Evolutionary conservation across 2,797 vertebrate species (phyloP).

Genomic region (Avahi laniger): DNA sequence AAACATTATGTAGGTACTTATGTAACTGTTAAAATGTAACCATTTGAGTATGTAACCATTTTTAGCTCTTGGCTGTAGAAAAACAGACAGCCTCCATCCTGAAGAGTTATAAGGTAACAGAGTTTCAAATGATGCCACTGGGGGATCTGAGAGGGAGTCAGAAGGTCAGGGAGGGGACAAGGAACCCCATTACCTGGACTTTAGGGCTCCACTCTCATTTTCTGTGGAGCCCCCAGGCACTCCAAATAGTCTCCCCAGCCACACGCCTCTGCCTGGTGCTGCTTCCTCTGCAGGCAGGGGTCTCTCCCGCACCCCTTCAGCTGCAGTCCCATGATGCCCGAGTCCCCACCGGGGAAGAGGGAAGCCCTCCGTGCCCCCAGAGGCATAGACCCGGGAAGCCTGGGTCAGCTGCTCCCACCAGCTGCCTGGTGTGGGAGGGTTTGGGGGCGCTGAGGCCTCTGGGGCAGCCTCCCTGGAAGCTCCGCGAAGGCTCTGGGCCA

Average conservation of each 20-base stretch:
- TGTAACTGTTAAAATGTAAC: background rate
- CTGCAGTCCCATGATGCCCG: slow-evolving; percentile 13
- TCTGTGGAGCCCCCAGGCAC: background rate
- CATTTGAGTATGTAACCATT: background rate
- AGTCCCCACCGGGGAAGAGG: slow-evolving; percentile 78
- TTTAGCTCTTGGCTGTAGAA: background rate
- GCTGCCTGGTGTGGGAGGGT: background rate
- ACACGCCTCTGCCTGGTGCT: slow-evolving; percentile 80
- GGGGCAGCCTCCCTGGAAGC: background rate
- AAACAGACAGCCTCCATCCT: background rate
- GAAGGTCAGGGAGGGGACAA: background rate
- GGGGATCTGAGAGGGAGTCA: background rate
- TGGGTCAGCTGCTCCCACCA: slow-evolving; percentile 86
- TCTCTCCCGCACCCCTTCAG: slow-evolving; percentile 12
- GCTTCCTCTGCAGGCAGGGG: background rate
- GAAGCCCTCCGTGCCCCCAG: slow-evolving; percentile 71
- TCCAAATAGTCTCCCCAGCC: slow-evolving; percentile 69
- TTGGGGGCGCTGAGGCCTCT: background rate
- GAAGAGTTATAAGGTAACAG: background rate
- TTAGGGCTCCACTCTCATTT: background rate
- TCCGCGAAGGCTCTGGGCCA: slow-evolving; percentile 86
- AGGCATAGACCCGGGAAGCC: slow-evolving; percentile 79
- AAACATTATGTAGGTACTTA: background rate
- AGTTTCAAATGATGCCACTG: background rate
- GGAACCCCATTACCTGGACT: slow-evolving; percentile 69